phyloP scores from a whole-genome alignment of 1,140 invertebrate genomes.

The Drosophila triauraria region DNA sequence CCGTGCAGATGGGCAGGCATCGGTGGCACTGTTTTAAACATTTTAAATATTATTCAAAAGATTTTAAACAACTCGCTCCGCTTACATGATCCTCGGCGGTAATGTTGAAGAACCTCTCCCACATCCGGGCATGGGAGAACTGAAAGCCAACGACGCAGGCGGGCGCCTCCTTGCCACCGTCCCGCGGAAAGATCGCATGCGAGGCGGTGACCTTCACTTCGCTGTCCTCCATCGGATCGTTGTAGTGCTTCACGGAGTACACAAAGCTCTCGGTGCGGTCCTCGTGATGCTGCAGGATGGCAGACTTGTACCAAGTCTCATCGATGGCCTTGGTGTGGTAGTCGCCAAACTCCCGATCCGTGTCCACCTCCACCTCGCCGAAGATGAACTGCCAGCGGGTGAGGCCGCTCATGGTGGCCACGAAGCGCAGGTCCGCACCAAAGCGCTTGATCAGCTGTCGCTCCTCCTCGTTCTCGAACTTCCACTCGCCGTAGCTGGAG shows the following conservation, averaged over 20 bases:
- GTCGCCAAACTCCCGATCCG: conserved; percentile 91
- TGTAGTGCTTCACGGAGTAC: conserved; percentile 91
- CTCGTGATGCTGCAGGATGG: conserved; percentile 93
- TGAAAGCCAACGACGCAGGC: conserved; percentile 95
- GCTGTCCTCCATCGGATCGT: conserved; percentile 86
- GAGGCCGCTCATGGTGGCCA: conserved; percentile 94
- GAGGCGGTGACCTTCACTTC: conserved; percentile 91
- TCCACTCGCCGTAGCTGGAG: conserved; percentile 88
- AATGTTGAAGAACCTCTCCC: conserved; percentile 89
- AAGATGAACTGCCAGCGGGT: conserved; percentile 93
- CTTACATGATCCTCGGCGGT: conserved; percentile 86
- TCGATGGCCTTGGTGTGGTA: conserved; percentile 92
- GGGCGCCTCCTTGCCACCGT: conserved; percentile 91
- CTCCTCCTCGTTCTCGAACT: conserved; percentile 86
- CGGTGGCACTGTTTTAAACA: conserved; percentile 83
- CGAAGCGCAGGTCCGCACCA: conserved; percentile 90
- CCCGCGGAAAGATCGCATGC: conserved; percentile 93
- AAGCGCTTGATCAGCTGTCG: conserved; percentile 88
- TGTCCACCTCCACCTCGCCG: conserved; percentile 85
- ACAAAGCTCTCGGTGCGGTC: conserved; percentile 90
- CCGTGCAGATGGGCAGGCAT: conserved; percentile 86
- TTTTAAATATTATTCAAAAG: background rate
- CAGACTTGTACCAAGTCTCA: conserved; percentile 96
- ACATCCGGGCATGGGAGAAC: conserved; percentile 89
- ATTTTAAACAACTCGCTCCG: background rate